phyloP scores from a whole-genome alignment of 2,113 vertebrate species.

The Megalops atlanticus region DNA sequence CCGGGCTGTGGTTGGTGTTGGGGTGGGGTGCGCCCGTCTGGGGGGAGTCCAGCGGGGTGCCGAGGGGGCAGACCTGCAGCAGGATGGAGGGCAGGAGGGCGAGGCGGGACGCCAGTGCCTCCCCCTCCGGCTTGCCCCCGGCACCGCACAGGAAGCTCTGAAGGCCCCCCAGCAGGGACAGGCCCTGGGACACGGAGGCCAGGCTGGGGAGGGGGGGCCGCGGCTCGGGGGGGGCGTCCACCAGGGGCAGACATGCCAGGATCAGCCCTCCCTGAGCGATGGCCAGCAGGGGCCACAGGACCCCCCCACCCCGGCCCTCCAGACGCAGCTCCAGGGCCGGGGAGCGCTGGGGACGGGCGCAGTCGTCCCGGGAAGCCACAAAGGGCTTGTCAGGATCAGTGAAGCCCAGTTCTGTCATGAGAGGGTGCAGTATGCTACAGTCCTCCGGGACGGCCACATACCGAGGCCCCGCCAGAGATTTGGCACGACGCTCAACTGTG shows the following conservation, averaged over 20 bases:
- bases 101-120: constrained; percentile 72
- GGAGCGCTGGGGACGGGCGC: constrained; percentile 73
- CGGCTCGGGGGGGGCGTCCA: constrained; percentile 77
- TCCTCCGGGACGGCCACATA: constrained; percentile 83
- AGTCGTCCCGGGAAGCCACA: constrained; percentile 77
- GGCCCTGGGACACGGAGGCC: constrained; percentile 81
- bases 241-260: constrained; percentile 80
- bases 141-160: constrained; percentile 76
- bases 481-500: constrained; percentile 83
- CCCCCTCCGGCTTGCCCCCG: constrained; percentile 66
- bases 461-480: constrained; percentile 69
- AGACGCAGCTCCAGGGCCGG: constrained; percentile 69
- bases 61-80: constrained; percentile 84
- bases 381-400: constrained; percentile 72
- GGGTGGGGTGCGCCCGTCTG: constrained; percentile 48
- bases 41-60: constrained; percentile 81
- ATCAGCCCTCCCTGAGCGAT: constrained; percentile 76
- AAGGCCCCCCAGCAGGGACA: constrained; percentile 78
- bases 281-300: constrained; percentile 86
- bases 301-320: constrained; percentile 55
- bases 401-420: constrained; percentile 81
- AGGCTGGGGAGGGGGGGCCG: constrained; percentile 77
- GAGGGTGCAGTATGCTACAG: constrained; percentile 72
- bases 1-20: constrained; percentile 45
- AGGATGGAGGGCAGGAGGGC: constrained; percentile 76